Conservation (phyloP, 2,888 invertebrate genomes). For the Agelastica alni region DNA sequence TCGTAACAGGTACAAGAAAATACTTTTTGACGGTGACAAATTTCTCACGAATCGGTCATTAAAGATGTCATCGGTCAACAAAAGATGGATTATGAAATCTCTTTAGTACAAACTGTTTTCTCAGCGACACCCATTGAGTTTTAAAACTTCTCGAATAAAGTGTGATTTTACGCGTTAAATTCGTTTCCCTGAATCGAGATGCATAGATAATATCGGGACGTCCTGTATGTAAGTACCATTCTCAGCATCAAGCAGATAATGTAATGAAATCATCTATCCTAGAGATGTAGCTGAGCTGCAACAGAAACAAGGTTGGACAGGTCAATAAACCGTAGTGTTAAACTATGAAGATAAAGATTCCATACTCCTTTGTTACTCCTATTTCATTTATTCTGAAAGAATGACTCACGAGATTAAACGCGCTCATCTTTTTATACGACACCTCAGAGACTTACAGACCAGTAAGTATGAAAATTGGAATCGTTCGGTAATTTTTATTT, state of each 20-base stretch:
- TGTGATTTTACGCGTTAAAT: too few species aligned
- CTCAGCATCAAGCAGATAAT: conserved; percentile 21
- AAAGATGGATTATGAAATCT: too few species aligned
- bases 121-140: too few species aligned
- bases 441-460: background rate
- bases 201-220: too few species aligned
- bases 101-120: too few species aligned
- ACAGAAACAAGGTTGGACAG: conserved; percentile 26
- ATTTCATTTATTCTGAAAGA: conserved; percentile 21
- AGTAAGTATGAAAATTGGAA: background rate
- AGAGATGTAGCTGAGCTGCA: conserved; percentile 23
- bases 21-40: too few species aligned
- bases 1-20: too few species aligned
- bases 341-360: conserved; percentile 26
- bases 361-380: conserved; percentile 22
- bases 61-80: too few species aligned
- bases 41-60: too few species aligned
- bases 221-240: conserved; percentile 12
- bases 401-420: conserved; percentile 17
- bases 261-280: conserved; percentile 20
- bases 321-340: conserved; percentile 27
- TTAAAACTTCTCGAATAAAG: too few species aligned
- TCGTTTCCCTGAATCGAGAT: too few species aligned
- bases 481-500: background rate
- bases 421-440: conserved; percentile 3